phyloP scores from a whole-genome alignment of 2,888 invertebrate species.

The Mesorhabditis spiculigera region DNA sequence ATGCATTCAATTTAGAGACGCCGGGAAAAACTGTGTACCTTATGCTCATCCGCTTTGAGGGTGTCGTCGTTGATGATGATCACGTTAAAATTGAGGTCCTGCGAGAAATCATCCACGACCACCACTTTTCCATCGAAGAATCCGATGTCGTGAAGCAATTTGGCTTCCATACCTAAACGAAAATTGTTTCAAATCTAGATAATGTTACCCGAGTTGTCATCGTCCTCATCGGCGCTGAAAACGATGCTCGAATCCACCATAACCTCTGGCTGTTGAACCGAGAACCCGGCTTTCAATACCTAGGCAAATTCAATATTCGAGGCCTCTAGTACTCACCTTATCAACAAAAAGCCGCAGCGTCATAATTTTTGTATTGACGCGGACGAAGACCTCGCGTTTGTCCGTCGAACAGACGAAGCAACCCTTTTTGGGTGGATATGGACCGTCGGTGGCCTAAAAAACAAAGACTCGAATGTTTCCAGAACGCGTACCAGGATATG shows the following conservation, averaged over 20 bases:
- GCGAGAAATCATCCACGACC: conserved; percentile 80
- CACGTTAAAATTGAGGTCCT: conserved; percentile 82
- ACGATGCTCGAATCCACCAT: neutral
- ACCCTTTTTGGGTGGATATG: conserved; percentile 82
- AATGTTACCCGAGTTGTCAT: neutral
- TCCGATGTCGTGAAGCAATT: conserved; percentile 69
- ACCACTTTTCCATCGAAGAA: conserved; percentile 80
- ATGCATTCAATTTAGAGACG: neutral
- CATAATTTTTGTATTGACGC: conserved; percentile 75
- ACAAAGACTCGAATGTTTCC: conserved; percentile 24
- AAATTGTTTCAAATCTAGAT: neutral
- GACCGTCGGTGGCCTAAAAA: conserved; percentile 64
- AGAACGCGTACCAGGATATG: conserved; percentile 59
- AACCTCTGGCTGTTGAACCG: neutral
- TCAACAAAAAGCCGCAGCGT: conserved; percentile 80
- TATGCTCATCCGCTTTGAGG: conserved; percentile 25
- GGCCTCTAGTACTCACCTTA: conserved; percentile 62
- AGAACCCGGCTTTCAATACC: neutral
- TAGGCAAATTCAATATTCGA: neutral
- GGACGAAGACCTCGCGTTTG: conserved; percentile 74
- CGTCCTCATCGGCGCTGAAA: conserved; percentile 9
- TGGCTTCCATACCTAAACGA: conserved; percentile 57
- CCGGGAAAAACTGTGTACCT: conserved; percentile 8
- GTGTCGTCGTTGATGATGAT: conserved; percentile 67
- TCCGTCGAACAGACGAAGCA: conserved; percentile 83